Evolutionary conservation across 2,797 vertebrate genomes (phyloP), one percentile per base, ranked within the genome.

Genomic region (Moxostoma hubbsi): DNA sequence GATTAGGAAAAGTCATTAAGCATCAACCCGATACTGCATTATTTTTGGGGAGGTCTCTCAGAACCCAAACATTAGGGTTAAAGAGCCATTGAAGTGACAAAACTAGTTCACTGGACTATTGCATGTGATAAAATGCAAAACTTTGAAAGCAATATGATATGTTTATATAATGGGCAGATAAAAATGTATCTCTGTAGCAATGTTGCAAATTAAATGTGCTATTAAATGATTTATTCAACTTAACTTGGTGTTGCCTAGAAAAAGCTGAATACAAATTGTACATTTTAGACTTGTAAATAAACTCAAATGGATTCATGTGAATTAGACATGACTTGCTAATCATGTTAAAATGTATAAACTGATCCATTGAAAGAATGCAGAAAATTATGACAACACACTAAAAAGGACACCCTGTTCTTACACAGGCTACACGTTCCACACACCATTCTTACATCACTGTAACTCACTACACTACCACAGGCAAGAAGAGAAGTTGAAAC

Each of bases 401-500:
- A 15, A 67, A 59, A 51, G 36, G 36, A 36, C 36, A 5, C 54
- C 50, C 15, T 7, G 13, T 13, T 61, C 36, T 51, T 9, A 70
- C 67, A 53, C n/a, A n/a, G 15, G 65, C 69, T 5, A 59, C 47
- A 12, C 36, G 24, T 12, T 10, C 11, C 11, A n/a, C 79, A 50
- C 47, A 53, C n/a, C 50, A 54, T 51, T 0, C n/a, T 36, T 5
- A 57, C 69, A 46, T 58, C 13, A 47, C 62, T 9, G 53, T 57
- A 15, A 36, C 18, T 1, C 13, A 71, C 63, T 78, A 85, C 43
- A 75, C 24, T 69, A 65, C 57, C 43, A n/a, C 43, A 66, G 81
- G 63, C 83, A 79, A 90, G 81, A 89, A 92, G 89, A 93, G 88
- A 93, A 94, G 95, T 73, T 91, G 91, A 88, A 93, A 93, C 91